phyloP scores from a whole-genome alignment of 2,113 vertebrate species.

The Pelmatolapia mariae region DNA sequence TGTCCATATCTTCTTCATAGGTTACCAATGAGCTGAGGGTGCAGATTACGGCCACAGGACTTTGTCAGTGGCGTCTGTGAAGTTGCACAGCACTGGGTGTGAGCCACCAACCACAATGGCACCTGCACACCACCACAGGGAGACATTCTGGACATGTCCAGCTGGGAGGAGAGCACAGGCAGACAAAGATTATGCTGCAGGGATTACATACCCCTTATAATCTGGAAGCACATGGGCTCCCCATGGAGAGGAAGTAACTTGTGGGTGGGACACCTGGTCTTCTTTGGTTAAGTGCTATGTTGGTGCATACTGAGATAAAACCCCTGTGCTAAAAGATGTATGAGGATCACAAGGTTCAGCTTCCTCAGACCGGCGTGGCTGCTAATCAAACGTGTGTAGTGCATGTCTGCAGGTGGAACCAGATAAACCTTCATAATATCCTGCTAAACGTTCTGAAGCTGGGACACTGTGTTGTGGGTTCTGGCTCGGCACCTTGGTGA shows the following conservation, averaged over 20 bases:
- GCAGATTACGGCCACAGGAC: not conserved
- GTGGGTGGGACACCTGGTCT: not conserved
- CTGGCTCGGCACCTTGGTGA: not conserved
- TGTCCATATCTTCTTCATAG: not conserved
- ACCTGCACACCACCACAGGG: not conserved
- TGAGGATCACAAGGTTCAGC: not conserved
- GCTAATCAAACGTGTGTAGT: not conserved
- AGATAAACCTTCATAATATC: not conserved
- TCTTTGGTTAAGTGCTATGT: not conserved
- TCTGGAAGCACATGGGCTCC: not conserved
- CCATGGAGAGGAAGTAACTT: not conserved
- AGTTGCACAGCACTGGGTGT: not conserved
- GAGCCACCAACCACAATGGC: not conserved
- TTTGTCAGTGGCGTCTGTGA: not conserved
- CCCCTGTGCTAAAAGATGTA: not conserved
- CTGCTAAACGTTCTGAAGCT: not conserved
- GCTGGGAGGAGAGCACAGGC: not conserved
- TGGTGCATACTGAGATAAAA: not conserved
- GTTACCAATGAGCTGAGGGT: not conserved
- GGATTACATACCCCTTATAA: not conserved
- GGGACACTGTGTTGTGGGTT: not conserved
- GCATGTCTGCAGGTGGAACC: not conserved
- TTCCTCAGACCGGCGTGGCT: fast-evolving
- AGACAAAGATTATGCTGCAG: not conserved
- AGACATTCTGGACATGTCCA: not conserved